Evolutionary conservation across 1,140 invertebrate genomes (phyloP), one percentile per base, ranked within the genome.

Genomic region (Melipona quadrifasciata): DNA sequence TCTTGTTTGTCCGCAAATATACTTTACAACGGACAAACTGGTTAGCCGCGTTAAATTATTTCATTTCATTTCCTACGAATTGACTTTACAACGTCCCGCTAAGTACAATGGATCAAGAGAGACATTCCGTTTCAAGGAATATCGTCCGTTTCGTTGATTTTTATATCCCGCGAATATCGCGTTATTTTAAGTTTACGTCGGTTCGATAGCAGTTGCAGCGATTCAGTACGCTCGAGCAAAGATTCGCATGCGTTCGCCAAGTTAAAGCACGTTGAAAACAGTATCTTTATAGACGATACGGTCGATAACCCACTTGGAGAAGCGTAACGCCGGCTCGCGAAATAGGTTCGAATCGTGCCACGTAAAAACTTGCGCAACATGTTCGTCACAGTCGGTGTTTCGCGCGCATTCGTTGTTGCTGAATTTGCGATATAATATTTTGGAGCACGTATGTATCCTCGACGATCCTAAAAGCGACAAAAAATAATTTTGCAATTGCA

Each of bases 261-360:
- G 83, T 77, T 77, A 70, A 77, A 77, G 39, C 21, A 80, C 77
- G 77, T 73, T 84, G 87, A 85, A 86, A 74, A 89, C 82, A 73
- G 82, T 86, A 82, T 80, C 86, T 86, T 85, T 80, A 80, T 78
- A 83, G 78, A 31, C 51, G 78, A 87, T 85, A 53, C 78, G 83
- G 79, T 89, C 87, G 87, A 89, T 89, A 88, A 88, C 86, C 87
- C 70, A 89, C 83, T 88, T 88, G 85, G 84, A 64, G 64, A 67
- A 80, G 64, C 77, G 82, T 89, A 79, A 89, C 79, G 86, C 83
- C 72, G 77, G 67, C 80, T 84, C 79, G 68, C 12, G 78, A 82
- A 86, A 88, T 88, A 82, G 57, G 55, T 61, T 71, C 47, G 53
- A 72, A 72, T 74, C 79, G 67, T 68, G 65, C 72, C 77, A 84